Evolutionary conservation across 2,888 invertebrate genomes (phyloP).

Genomic region (Octonoba sinensis): DNA sequence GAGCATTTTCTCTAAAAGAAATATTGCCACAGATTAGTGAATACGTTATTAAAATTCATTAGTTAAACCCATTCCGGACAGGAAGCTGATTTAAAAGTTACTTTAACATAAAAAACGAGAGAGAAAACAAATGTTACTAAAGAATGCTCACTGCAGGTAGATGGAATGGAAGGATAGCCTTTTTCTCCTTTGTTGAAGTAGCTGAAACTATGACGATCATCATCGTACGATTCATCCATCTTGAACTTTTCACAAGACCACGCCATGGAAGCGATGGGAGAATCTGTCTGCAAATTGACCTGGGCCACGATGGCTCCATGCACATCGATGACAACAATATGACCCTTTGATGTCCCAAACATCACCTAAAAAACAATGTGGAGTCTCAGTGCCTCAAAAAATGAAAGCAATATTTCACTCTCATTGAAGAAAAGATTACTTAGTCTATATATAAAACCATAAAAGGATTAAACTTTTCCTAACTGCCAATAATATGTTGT

Average conservation of each 20-base stretch:
- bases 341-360: constrained; percentile 94
- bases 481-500: no score
- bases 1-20: no score
- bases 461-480: no score
- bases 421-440: no score
- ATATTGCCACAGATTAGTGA: no score
- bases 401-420: neutral
- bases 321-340: constrained; percentile 96
- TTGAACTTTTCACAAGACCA: constrained; percentile 99
- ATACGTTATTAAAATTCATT: no score
- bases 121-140: neutral
- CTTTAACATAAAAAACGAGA: no score
- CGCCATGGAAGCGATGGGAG: constrained; percentile 90
- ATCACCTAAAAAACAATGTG: constrained; percentile 79
- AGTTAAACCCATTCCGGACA: no score
- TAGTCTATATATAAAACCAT: no score
- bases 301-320: constrained; percentile 94
- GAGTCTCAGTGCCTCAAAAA: neutral
- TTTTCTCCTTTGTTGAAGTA: constrained; percentile 25
- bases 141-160: neutral
- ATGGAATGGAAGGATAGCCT: constrained; percentile 7
- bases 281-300: constrained; percentile 83
- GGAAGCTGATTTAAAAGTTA: no score
- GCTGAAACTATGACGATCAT: constrained; percentile 58
- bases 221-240: constrained; percentile 83